Evolutionary conservation across 2,888 invertebrate genomes (phyloP).

Genomic region (Dioctria rufipes): DNA sequence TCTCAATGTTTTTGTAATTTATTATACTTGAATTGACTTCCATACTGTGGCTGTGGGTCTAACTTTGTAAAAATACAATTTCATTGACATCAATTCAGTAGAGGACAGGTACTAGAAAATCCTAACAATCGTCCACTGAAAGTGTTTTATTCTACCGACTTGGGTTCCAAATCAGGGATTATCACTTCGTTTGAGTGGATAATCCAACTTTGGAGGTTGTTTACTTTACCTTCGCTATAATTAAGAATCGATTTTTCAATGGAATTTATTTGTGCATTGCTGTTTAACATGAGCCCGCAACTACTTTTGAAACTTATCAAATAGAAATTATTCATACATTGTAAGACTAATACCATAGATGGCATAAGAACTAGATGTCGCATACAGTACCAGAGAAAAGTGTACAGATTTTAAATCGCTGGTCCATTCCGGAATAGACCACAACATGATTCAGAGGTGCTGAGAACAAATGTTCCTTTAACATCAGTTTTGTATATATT

Average conservation of each 20-base stretch:
- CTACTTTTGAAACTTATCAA: no score
- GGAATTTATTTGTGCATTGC: not conserved
- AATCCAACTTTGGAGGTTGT: conserved; percentile 22
- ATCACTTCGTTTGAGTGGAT: not conserved
- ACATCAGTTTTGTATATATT: no score
- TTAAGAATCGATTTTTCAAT: not conserved
- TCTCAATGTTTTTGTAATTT: conserved; percentile 7
- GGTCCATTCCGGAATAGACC: no score
- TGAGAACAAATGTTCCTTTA: no score
- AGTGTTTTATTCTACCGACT: not conserved
- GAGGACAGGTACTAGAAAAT: conserved; percentile 11
- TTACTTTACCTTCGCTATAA: conserved; percentile 27
- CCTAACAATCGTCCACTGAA: not conserved
- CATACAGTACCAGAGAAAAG: no score
- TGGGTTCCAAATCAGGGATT: conserved; percentile 5
- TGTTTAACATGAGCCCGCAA: no score
- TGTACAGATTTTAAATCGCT: no score
- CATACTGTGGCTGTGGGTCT: not conserved
- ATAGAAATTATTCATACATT: no score
- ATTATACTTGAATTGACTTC: not conserved
- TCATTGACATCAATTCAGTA: conserved; percentile 23
- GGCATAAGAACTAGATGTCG: no score
- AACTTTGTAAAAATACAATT: not conserved
- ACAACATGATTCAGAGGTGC: no score
- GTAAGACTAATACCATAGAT: no score